A percentile compares a stretch with the other conserved stretches of the same genome.
phyloP scores from a whole-genome alignment of 1,140 invertebrate species.

The Chironomus striatipennis region DNA sequence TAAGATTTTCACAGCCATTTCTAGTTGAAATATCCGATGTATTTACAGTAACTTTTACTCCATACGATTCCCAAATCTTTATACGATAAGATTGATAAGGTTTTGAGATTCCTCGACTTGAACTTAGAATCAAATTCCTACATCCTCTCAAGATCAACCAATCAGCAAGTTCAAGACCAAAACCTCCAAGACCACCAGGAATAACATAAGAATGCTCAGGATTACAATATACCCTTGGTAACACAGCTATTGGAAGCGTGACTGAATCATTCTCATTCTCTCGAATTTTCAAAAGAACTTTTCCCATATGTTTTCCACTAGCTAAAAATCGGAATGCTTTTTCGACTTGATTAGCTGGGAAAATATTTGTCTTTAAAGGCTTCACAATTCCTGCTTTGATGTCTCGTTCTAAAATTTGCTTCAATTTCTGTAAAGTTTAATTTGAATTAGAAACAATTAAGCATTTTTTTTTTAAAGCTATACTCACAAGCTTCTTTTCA shows the following conservation, averaged over 20 bases:
- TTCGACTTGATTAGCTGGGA: conserved; percentile 47
- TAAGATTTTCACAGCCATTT: conserved; percentile 48
- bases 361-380: conserved; percentile 47
- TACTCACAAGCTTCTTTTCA: neutral
- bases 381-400: conserved; percentile 51
- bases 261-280: conserved; percentile 43
- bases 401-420: conserved; percentile 37
- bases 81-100: conserved; percentile 61
- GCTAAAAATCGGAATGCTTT: conserved; percentile 63
- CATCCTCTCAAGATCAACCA: conserved; percentile 72
- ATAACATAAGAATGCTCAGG: conserved; percentile 43
- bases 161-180: conserved; percentile 74
- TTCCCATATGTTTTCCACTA: conserved; percentile 73
- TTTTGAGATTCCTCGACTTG: conserved; percentile 58
- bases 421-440: neutral
- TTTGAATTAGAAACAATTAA: neutral
- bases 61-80: conserved; percentile 48
- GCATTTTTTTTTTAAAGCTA: too few relatives aligned
- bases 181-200: conserved; percentile 68
- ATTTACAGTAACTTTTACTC: conserved; percentile 49
- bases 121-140: conserved; percentile 62
- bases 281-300: conserved; percentile 52
- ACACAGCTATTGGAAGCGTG: neutral
- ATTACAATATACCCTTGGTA: conserved; percentile 29
- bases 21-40: conserved; percentile 49